These are phyloP conservation scores for Lamellibrachia luymesi DNA, from an alignment of 1,140 invertebrate species.

Conservation along the genomic window DNA sequence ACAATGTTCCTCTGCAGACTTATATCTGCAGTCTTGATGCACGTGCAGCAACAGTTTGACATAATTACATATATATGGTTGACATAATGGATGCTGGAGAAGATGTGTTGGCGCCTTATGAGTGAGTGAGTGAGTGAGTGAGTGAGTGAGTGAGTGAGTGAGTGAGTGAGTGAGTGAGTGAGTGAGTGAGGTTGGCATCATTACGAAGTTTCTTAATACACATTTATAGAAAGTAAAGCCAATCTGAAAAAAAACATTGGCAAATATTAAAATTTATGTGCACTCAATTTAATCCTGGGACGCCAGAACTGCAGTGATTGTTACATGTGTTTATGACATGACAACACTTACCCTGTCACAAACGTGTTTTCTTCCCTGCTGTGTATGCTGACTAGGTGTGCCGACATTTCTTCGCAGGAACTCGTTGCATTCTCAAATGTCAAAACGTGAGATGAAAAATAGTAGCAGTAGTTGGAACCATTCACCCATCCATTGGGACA, in stretches of 20 bases:
- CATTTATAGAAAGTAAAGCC: too few relatives aligned
- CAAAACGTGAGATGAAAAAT: background rate
- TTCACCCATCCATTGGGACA: background rate
- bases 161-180: conserved; percentile 26
- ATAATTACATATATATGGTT: background rate
- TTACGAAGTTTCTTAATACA: too few relatives aligned
- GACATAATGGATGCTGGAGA: too few relatives aligned
- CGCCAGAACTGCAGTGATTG: background rate
- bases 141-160: conserved; percentile 25
- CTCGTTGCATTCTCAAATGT: background rate
- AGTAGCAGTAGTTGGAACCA: background rate
- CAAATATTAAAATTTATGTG: too few relatives aligned
- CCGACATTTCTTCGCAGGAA: background rate
- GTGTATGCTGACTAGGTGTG: background rate
- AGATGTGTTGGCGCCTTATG: too few relatives aligned
- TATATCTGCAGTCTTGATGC: too few relatives aligned
- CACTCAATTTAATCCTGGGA: too few relatives aligned
- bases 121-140: conserved; percentile 20
- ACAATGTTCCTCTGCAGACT: too few relatives aligned
- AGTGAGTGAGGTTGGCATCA: background rate
- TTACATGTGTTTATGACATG: background rate
- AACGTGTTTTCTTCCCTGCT: background rate
- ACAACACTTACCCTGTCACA: background rate
- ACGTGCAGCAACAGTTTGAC: background rate
- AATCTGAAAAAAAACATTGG: too few relatives aligned